Evolutionary conservation across 1,140 invertebrate species (phyloP), one percentile per base, ranked within the genome.

Genomic region (Tetragonula clypearis): DNA sequence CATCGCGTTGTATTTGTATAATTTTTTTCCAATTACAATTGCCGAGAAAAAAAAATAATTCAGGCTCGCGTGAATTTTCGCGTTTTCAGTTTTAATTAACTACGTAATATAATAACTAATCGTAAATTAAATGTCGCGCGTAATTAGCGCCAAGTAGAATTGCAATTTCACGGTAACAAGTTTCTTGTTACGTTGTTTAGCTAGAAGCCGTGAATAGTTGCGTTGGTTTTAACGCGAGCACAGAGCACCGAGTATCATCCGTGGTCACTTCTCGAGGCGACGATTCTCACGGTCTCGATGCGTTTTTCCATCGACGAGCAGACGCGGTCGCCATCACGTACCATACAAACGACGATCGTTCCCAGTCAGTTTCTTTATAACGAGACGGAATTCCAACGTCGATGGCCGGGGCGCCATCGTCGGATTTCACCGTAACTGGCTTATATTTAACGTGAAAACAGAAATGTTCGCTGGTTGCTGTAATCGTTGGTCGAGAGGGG

Each of bases 401-500:
- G 41, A 49, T 49, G 41, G 41, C 69, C 82, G 30, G 30, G 30
- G 81, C 77, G 14, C 35, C 66, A 26, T 35, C 53, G 66, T 58
- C 17, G 26, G 21, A 35, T 26, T 35, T 26, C 21, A 4, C 62
- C 84, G 62, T 19, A 49, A 62, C 72, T 79, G 84, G 76, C 87
- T 88, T 88, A 79, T 81, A 74, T 84, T 73, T 73, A 26, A 84
- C 68, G 35, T n/a, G n/a, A 73, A 73, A 73, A 73, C 26, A 71
- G 41, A 71, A 87, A 82, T 26, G 80, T 62, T 14, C 3, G 41
- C 72, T 74, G 84, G 53, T 74, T 79, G 58, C 65, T 73, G 66
- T 77, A 71, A 68, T 78, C 74, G 65, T 56, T 23, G 49, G 79
- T 74, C 74, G 62, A 66, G 66, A 66, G 72, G 9, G 11, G 66